phyloP scores from a whole-genome alignment of 92 coral and sea anemone species.

The Bergia puertoricense region DNA sequence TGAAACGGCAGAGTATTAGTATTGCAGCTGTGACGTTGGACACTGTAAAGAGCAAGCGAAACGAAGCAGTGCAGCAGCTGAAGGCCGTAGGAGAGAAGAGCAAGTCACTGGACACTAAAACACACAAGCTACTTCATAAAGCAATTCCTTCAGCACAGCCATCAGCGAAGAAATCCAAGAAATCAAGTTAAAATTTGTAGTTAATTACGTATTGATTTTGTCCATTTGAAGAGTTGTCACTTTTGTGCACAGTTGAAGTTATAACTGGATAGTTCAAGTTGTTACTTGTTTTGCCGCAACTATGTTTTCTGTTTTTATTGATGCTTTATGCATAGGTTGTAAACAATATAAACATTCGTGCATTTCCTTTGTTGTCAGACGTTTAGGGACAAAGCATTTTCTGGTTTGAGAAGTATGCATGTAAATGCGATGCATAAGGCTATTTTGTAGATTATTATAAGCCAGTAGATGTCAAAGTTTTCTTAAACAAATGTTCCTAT shows the following conservation, averaged over 20 bases:
- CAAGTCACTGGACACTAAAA: neutral
- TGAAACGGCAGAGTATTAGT: constrained; percentile 42
- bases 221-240: constrained; percentile 1
- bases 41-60: constrained; percentile 51
- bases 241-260: constrained; percentile 9
- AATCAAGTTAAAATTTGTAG: neutral
- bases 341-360: constrained; percentile 23
- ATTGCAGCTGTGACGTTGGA: constrained; percentile 50
- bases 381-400: constrained; percentile 12
- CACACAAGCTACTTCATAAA: constrained; percentile 44
- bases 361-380: constrained; percentile 12
- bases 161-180: constrained; percentile 13
- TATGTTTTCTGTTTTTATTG: neutral
- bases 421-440: constrained; percentile 6
- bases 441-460: constrained; percentile 12
- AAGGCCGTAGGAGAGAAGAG: constrained; percentile 55
- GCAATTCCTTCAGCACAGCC: constrained; percentile 37
- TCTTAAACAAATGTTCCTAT: constrained; percentile 7
- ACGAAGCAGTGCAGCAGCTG: constrained; percentile 39
- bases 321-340: constrained; percentile 19
- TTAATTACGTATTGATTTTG: no score
- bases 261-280: constrained; percentile 16
- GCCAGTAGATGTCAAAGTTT: neutral
- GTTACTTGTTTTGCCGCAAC: constrained; percentile 14
- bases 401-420: constrained; percentile 13